These are phyloP conservation scores for Perdita meconis DNA, from an alignment of 2,888 invertebrate species.

Conservation along the genomic window DNA sequence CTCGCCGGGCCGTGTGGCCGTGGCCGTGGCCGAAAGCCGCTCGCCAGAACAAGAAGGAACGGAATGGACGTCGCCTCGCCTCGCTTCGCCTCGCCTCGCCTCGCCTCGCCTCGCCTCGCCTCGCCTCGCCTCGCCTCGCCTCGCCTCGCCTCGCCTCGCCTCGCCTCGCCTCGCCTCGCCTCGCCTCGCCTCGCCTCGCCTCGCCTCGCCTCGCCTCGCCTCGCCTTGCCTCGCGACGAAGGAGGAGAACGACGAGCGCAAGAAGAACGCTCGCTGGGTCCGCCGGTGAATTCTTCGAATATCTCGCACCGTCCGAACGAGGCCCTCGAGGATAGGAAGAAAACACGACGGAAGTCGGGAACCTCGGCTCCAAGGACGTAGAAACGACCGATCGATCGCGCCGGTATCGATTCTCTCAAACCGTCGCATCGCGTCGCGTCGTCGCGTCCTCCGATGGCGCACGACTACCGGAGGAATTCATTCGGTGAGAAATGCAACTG, in stretches of 20 bases:
- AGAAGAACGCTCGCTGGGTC: slow-evolving; percentile 60
- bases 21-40: slow-evolving; percentile 62
- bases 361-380: slow-evolving; percentile 41
- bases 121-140: too few species aligned
- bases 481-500: too few species aligned
- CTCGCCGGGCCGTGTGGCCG: too few species aligned
- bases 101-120: too few species aligned
- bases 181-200: too few species aligned
- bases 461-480: too few species aligned
- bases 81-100: too few species aligned
- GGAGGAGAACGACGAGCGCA: slow-evolving; percentile 36
- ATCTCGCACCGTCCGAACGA: slow-evolving; percentile 67
- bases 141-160: too few species aligned
- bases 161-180: too few species aligned
- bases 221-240: too few species aligned
- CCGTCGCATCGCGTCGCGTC: neutral
- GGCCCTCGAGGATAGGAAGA: slow-evolving; percentile 59
- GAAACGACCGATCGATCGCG: slow-evolving; percentile 22
- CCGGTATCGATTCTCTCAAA: slow-evolving; percentile 9
- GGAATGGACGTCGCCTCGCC: slow-evolving; percentile 26
- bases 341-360: slow-evolving; percentile 65
- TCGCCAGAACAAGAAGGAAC: slow-evolving; percentile 18
- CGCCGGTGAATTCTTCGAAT: slow-evolving; percentile 78
- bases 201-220: too few species aligned
- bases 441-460: too few species aligned